Percentiles rank a stretch among this genome's conserved stretches.
Conservation (phyloP, 2,113 vertebrate genomes). For the Myrmecophaga tridactyla region DNA sequence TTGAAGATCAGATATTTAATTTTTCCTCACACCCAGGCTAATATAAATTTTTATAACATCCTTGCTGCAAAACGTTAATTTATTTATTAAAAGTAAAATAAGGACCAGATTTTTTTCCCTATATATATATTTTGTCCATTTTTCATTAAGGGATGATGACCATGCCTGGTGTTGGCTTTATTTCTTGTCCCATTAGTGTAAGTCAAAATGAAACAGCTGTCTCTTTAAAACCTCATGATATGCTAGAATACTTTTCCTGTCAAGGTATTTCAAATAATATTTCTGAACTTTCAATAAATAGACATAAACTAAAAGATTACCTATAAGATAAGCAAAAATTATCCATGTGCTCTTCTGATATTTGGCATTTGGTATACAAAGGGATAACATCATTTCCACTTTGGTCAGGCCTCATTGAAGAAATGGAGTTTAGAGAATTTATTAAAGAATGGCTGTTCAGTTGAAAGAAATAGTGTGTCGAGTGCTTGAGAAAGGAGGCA, state of each 20-base stretch:
- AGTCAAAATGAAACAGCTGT: background rate
- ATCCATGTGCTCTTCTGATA: background rate
- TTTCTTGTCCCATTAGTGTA: background rate
- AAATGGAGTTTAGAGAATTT: slow-evolving; percentile 8
- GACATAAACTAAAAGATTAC: slow-evolving; percentile 21
- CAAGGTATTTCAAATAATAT: background rate
- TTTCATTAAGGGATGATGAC: background rate
- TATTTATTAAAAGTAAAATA: slow-evolving; percentile 19
- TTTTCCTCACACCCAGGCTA: background rate
- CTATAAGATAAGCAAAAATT: background rate
- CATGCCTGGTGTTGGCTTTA: background rate
- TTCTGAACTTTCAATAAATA: background rate
- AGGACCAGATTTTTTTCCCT: background rate
- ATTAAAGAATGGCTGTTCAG: background rate
- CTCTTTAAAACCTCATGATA: background rate
- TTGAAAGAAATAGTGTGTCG: background rate
- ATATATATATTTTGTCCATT: background rate
- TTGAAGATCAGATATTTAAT: background rate
- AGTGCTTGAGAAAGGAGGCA: background rate
- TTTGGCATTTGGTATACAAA: background rate
- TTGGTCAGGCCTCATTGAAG: background rate
- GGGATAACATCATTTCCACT: slow-evolving; percentile 8
- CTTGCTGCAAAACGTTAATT: background rate
- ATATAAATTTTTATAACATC: background rate
- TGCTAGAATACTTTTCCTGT: background rate